Conservation (phyloP, 2,888 invertebrate genomes). For the Euplagia quadripunctaria region DNA sequence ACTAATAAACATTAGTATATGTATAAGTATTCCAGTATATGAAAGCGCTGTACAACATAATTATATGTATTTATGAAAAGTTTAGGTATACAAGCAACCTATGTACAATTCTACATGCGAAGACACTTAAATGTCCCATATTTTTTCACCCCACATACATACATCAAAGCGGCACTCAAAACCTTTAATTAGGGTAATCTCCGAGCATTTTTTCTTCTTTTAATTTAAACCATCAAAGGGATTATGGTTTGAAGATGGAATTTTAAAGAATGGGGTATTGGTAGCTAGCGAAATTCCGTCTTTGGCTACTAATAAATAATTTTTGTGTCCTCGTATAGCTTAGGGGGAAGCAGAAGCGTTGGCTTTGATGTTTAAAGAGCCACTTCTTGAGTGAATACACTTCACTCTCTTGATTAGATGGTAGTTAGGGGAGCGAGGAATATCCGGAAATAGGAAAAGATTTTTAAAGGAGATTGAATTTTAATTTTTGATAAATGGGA, state of each 20-base stretch:
- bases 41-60: no score
- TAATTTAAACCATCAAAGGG: slow-evolving; percentile 56
- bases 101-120: not conserved
- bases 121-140: slow-evolving; percentile 14
- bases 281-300: slow-evolving; percentile 61
- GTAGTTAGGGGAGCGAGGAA: slow-evolving; percentile 61
- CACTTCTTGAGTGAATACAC: slow-evolving; percentile 76
- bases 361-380: slow-evolving; percentile 81
- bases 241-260: slow-evolving; percentile 44
- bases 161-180: slow-evolving; percentile 48
- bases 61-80: not conserved
- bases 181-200: slow-evolving; percentile 61
- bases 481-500: not conserved
- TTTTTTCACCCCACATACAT: slow-evolving; percentile 33
- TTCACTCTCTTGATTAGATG: slow-evolving; percentile 77
- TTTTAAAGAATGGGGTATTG: slow-evolving; percentile 45
- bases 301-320: slow-evolving; percentile 76
- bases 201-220: slow-evolving; percentile 42
- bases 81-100: not conserved
- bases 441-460: slow-evolving; percentile 47
- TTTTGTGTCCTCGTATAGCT: slow-evolving; percentile 60
- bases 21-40: no score
- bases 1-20: no score
- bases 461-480: slow-evolving; percentile 58
- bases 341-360: slow-evolving; percentile 54